These are phyloP conservation scores for Ammodytes dubius DNA, from an alignment of 2,113 vertebrate genomes.

Conservation along the genomic window DNA sequence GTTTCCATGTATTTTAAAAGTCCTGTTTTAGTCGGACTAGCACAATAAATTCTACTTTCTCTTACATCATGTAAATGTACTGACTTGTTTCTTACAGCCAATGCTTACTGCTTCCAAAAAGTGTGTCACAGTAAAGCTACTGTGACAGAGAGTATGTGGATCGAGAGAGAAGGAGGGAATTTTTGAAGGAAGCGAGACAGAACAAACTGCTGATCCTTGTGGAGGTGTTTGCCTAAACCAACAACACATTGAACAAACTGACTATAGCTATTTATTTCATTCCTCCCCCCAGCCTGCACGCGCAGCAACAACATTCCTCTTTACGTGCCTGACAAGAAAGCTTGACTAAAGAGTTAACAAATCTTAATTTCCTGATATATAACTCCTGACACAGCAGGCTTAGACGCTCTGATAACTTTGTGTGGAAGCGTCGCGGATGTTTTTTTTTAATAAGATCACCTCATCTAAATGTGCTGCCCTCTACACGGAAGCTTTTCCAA, in stretches of 20 bases:
- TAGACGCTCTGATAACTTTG: slow-evolving; percentile 59
- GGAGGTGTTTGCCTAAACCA: slow-evolving; percentile 17
- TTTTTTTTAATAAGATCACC: slow-evolving; percentile 63
- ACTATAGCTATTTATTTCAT: slow-evolving; percentile 23
- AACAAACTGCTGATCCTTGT: slow-evolving; percentile 12
- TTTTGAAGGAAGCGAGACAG: neutral
- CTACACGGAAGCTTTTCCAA: slow-evolving; percentile 23
- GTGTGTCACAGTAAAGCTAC: neutral
- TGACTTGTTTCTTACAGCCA: neutral
- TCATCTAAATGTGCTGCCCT: slow-evolving; percentile 51
- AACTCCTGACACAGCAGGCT: slow-evolving; percentile 45
- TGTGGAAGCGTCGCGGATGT: slow-evolving; percentile 26
- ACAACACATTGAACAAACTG: slow-evolving; percentile 24
- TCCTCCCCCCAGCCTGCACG: slow-evolving; percentile 4
- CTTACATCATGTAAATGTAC: too few relatives aligned
- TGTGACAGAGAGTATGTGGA: neutral
- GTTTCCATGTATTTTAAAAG: too few relatives aligned
- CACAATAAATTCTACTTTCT: too few relatives aligned
- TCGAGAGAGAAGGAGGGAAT: neutral
- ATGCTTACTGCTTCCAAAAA: neutral
- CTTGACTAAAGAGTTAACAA: slow-evolving; percentile 52
- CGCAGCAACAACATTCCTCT: slow-evolving; percentile 14
- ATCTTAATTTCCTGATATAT: slow-evolving; percentile 67
- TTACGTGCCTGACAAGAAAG: slow-evolving; percentile 15
- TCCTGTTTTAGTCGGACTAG: too few relatives aligned